Base-by-base conservation (phyloP, 2,113 vertebrate species). In the Motacilla tschutschensis region DNA sequence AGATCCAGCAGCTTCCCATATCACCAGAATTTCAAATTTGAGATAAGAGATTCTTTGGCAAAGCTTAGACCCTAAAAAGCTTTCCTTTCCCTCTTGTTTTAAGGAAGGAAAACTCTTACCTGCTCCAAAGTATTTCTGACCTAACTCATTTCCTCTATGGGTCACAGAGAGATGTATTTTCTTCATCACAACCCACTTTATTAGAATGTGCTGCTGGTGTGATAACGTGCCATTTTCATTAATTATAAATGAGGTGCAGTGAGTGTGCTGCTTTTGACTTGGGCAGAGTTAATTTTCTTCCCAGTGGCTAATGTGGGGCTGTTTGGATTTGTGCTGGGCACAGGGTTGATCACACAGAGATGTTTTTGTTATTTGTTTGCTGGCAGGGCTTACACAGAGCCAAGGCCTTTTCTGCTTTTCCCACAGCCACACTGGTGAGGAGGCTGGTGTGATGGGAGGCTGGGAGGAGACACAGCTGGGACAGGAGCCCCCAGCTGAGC, bases 391-490 rank as follows among this genome's bases (percentile, higher is more conserved):
- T 14, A 7, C 36, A 50, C 43, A 26, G 11, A 65, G 17, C 25
- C 59, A 48, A 35, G 17, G 17, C 8, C 3, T 31, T 65, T 50
- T 1, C 36, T 50, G 41, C 20, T 65, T 43, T 14, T 57, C 20
- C 2, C 43, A 4, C 5, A 0, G 43, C 13, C 25, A 8, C 0
- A 0, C 3, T 26, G 31, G 2, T 0, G 7, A 35, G 13, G 12
- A 3, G 24, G 3, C 13, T 48, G 48, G 58, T 2, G 18, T n/a
- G 12, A 0, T 21, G 36, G 36, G 31, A 24, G 15, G 9, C 0
- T 46, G 48, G 48, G 58, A 48, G 35, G 35, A 17, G 50, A 35
- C 59, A 35, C 2, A 64, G 50, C 43, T 5, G 5, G 69, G 59
- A 35, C 51, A 73, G 59, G 51, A 3, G 14, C 26, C 29, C 50